Base-by-base conservation (phyloP, 2,888 invertebrate genomes). In the Microplitis deprimator region DNA sequence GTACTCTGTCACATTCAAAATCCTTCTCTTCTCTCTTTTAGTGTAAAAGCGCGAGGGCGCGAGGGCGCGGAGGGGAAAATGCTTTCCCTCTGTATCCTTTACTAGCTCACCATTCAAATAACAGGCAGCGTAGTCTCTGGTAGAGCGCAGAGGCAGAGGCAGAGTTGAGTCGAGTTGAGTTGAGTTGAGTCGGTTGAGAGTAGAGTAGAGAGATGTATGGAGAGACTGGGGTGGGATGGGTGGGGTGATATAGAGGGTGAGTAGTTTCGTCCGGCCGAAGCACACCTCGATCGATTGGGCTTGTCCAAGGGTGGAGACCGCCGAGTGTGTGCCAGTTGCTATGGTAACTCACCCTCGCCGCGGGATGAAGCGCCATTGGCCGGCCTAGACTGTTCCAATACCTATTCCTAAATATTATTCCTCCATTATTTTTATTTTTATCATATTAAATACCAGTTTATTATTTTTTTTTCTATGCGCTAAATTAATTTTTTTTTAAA, bases 201-300 rank as follows among this genome's bases (percentile, higher is more conserved):
- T 41, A 61, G 41, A 41, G 41, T 50, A 50, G 8, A 50, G 70
- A 73, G 78, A 79, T 79, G 80, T 82, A 83, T 81, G 84, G 85
- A 80, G 79, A 10, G 50, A 4, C 10, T 13, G 50, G 50, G 50
- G 50, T 50, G 50, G 50, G 50, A 50, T 29, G 29, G 29, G 29
- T 81, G 81, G 81, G 80, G 82, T 84, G 86, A 85, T 84, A 83
- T 84, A 29, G 73, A 85, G 86, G 88, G 88, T 87, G 89, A 85
- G 87, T 87, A 89, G 89, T 89, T 89, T 89, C 89, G 89, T 89
- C 89, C 89, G 89, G 89, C 86, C 85, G 86, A 88, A 88, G 88
- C 88, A 88, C 86, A 89, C 89, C 89, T 89, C 89, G 89, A 89
- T 89, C 89, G 89, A 89, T 89, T 89, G 89, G 89, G 89, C 89